Conservation (phyloP, 2,797 vertebrate genomes). For the Lutjanus argentimaculatus region DNA sequence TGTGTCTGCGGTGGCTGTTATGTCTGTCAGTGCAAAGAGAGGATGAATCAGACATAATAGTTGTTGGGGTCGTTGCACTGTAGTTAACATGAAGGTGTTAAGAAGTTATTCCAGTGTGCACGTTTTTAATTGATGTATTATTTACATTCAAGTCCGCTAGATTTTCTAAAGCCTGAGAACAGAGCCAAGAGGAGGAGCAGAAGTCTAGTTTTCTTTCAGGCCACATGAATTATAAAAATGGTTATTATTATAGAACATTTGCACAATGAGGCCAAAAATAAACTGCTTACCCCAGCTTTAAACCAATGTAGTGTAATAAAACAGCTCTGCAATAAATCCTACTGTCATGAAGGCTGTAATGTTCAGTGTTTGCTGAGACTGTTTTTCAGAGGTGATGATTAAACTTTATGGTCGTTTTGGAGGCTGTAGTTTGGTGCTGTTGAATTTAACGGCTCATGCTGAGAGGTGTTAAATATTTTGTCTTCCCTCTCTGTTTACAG, state of each 20-base stretch:
- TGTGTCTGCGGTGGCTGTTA: conserved; percentile 7
- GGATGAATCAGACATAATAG: conserved; percentile 19
- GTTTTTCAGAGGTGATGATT: conserved; percentile 29
- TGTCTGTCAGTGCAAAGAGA: not conserved
- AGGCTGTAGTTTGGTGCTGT: conserved; percentile 16
- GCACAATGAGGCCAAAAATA: too few species aligned
- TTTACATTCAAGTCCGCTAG: not conserved
- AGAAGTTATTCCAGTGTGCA: not conserved
- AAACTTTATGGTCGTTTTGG: conserved; percentile 10
- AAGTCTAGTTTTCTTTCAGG: too few species aligned
- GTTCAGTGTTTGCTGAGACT: not conserved
- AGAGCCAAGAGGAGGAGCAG: too few species aligned
- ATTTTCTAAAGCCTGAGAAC: too few species aligned
- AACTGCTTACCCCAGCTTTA: not conserved
- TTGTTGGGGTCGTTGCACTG: not conserved
- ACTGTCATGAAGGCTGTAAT: not conserved
- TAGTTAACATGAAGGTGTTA: conserved; percentile 8
- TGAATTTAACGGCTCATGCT: conserved; percentile 1
- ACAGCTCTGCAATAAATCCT: not conserved
- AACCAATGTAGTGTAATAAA: conserved; percentile 3
- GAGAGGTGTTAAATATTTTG: not conserved
- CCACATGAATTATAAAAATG: too few species aligned
- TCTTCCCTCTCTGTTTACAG: conserved; percentile 79
- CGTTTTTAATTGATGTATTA: not conserved
- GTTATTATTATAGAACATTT: too few species aligned